Base-by-base conservation (phyloP, 2,113 vertebrate genomes). In the Prionailurus viverrinus region DNA sequence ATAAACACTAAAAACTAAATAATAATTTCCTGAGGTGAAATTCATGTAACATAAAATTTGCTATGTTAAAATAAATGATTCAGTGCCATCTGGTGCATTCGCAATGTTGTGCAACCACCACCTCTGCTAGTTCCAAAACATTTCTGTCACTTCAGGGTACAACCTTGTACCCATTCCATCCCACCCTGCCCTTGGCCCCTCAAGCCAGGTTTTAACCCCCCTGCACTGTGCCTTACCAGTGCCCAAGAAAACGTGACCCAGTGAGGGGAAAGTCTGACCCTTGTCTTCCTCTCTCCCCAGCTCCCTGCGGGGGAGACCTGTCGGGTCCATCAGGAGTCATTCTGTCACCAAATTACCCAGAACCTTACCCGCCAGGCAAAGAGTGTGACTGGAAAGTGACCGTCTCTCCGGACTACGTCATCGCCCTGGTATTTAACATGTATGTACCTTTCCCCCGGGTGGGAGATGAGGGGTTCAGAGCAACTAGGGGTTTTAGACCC, bases 381-480 rank as follows among this genome's bases (percentile, higher is more conserved):
- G 99, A 99, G 97, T 99, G 99, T 51, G 99, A 99, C 99, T 99
- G 99, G 99, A 99, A 98, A 48, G 99, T 99, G 80, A 99, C 99
- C 0, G 99, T 99, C 84, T 99, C 99, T 0, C 99, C 98, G 0
- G 99, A 99, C 98, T 99, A 99, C 13, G 99, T 99, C 98, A 99
- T 99, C 51, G 99, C 99, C 53, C 99, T 99, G 94, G 99, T 98
- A 29, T 99, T 99, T 94, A 99, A 99, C 85, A 99, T 97, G 99
- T 99, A 99, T 95, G 99, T 98, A 95, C 23, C 94, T n/a, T 92
- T 66, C 96, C 84, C 81, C 89, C 0, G 3, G 95, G 91, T 58
- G 97, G 97, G 97, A 94, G 69, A 21, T 0, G 2, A 39, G 69
- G 92, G 96, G 96, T 31, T 93, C 89, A 55, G 65, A 66, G 21